Evolutionary conservation across 2,113 vertebrate species (phyloP).

Genomic region (Cygnus buccinator): DNA sequence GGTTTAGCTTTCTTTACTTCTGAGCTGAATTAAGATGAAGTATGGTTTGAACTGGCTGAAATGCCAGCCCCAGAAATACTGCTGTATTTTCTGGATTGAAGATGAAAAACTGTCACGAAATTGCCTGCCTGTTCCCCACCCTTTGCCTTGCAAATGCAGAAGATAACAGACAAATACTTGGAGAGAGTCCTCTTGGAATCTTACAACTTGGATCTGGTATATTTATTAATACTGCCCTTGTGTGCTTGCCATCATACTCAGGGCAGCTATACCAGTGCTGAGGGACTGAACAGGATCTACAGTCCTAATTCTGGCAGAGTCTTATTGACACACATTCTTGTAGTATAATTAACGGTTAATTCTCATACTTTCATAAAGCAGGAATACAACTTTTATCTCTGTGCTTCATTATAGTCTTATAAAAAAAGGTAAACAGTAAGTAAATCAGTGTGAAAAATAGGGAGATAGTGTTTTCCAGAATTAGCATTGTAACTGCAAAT

Average conservation of each 20-base stretch:
- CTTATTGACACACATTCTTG: background rate
- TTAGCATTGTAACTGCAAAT: background rate
- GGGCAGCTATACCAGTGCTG: background rate
- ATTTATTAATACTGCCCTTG: constrained; percentile 16
- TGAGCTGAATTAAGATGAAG: background rate
- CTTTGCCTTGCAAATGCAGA: background rate
- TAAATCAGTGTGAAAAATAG: background rate
- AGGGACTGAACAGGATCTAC: background rate
- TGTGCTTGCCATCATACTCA: background rate
- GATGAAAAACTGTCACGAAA: background rate
- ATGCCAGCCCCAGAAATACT: background rate
- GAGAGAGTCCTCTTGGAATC: background rate
- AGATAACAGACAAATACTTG: background rate
- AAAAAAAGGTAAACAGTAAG: constrained; percentile 1
- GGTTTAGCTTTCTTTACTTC: background rate
- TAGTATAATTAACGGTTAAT: background rate
- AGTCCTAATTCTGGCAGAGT: background rate
- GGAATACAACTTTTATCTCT: background rate
- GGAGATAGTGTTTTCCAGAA: constrained; percentile 17
- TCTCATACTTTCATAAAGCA: background rate
- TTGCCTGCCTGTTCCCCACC: background rate
- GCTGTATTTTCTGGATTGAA: background rate
- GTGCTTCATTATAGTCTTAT: background rate
- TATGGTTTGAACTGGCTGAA: background rate
- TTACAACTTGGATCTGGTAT: background rate